Base-by-base conservation (phyloP, 2,113 vertebrate species). In the Hymenochirus boettgeri region DNA sequence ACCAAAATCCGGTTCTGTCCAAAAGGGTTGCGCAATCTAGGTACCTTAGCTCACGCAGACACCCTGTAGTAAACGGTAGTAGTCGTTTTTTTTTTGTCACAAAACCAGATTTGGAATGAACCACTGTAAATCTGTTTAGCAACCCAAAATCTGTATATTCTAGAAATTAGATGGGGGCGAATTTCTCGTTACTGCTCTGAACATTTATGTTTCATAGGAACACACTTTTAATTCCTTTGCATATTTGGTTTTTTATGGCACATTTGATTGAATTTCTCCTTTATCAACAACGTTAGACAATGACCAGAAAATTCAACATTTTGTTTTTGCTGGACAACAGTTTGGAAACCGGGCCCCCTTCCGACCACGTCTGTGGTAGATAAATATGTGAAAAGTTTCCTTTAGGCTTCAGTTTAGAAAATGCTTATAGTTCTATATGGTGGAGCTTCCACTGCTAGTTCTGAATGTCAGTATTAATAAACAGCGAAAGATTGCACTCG, bases 401-500 rank as follows among this genome's bases (percentile, higher is more conserved):
- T 52, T 23, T 21, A 27, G 46, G 19, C 55, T 18, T 39, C 4
- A 21, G 10, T 57, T 48, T 54, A 50, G 31, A 50, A 48, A 47
- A 13, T 21, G 53, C 63, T 67, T 35, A n/a, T 19, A 52, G 64
- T 55, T 22, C 26, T 50, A 47, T 42, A 31, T 39, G 24, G 64
- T 31, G 45, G 37, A 42, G n/a, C 45, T 2, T 24, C 15, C 47
- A 6, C 11, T 52, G 15, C n/a, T n/a, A n/a, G 22, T 21, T 31
- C 75, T 77, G 76, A 74, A 79, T 76, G 77, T 71, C 59, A 71
- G 57, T 48, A 74, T 54, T 77, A 69, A 70, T 64, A 70, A 75
- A 74, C 26, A 2, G 42, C 5, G 56, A 71, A 75, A 80, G 77
- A 79, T 82, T 80, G 74, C 74, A 75, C 24, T 48, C 66, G 82